Base-by-base conservation (phyloP, 1,140 invertebrate genomes). In the Lucilia cuprina region DNA sequence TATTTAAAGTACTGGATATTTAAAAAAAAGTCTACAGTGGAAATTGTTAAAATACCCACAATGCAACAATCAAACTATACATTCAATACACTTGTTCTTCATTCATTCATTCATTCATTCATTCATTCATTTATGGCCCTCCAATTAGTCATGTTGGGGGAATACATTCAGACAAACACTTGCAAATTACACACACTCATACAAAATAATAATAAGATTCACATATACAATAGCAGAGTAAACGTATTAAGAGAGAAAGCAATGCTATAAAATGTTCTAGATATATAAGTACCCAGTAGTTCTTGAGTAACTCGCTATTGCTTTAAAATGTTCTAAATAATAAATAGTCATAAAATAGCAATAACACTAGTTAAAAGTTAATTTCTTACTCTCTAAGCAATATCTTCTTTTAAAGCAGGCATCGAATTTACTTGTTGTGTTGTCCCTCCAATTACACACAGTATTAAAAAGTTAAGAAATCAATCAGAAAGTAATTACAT, bases 61-160 rank as follows among this genome's bases (percentile, higher is more conserved):
- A 70, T 70, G 65, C 50, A 12, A 70, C 65, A 21, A 21, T 21
- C 65, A 60, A 30, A 30, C 25, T 30, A 30, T 60, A n/a, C 55
- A 60, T n/a, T 2, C 13, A 60, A n/a, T 41, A 41, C 41, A 41
- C 41, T 41, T n/a, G 14, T 60, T 60, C 55, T 14, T 60, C n/a
- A n/a, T n/a, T 60, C 55, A 10, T 70, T 70, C 21, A 70, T 70
- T 10, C 65, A 70, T 70, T 70, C 65, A 21, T 25, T 60, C 55
- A 10, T 70, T 70, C 21, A 70, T 70, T 10, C 65, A 70, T 70
- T 70, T 19, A 21, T 25, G 19, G 65, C 19, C 65, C 65, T 70
- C 65, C 65, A 70, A 70, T 70, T 70, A 70, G 65, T 70, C 65
- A 70, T 70, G 65, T 70, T 70, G n/a, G 65, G 19, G 19, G 14